Evolutionary conservation across 1,140 invertebrate genomes (phyloP).

Genomic region (Saccostrea cuccullata): DNA sequence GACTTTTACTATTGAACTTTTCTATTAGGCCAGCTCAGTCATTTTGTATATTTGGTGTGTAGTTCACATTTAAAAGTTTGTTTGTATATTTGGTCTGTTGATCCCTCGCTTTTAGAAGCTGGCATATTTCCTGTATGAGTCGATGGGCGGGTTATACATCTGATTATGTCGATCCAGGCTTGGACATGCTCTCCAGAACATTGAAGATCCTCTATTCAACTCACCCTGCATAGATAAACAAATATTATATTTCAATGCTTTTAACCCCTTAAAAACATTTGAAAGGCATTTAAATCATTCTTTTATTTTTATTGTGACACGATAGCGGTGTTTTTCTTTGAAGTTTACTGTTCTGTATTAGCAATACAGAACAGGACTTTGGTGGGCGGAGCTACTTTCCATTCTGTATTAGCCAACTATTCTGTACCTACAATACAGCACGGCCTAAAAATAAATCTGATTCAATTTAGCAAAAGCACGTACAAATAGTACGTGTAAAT

Average conservation of each 20-base stretch:
- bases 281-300: background rate
- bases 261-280: background rate
- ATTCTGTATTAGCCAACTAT: no score
- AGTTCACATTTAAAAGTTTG: no score
- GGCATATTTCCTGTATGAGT: background rate
- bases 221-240: background rate
- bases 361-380: no score
- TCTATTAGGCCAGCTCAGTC: no score
- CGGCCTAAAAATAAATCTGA: no score
- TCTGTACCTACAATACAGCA: no score
- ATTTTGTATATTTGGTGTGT: background rate
- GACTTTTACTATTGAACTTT: no score
- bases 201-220: background rate
- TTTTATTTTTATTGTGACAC: background rate
- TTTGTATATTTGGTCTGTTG: background rate
- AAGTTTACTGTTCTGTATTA: no score
- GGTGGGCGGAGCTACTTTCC: no score
- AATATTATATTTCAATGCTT: background rate
- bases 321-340: no score
- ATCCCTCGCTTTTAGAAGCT: background rate
- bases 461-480: no score
- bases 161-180: background rate
- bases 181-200: background rate
- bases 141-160: background rate
- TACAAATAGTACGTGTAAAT: no score